Base-by-base conservation (phyloP, 30 jellyfish, hydroid and myxozoan genomes). In the Chrysaora quinquecirrha region DNA sequence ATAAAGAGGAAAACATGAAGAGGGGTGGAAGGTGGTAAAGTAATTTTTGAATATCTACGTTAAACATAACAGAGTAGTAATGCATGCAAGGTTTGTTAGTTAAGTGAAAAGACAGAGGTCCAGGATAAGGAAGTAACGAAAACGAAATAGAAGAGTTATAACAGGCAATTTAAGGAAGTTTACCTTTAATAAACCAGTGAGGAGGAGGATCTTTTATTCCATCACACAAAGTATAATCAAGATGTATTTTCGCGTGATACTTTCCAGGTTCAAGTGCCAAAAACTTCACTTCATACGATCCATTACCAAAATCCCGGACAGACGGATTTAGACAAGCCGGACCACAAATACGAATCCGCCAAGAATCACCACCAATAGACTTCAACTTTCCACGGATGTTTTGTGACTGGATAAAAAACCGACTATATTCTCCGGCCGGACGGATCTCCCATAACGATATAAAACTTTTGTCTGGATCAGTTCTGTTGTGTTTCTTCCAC, bases 191-290 rank as follows among this genome's bases (percentile, higher is more conserved):
- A 58, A 95, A 95, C 99, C 99, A 95, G 46, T 88, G 90, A 11
- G 62, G 85, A 1, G 99, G 99, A 0, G 99, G 99, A 32, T 95
- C 96, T 60, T 87, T 89, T 3, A 95, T 71, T 0, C 99, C 99
- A 83, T 84, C 99, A 71, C 99, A 95, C 29, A 95, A 62, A 0
- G 99, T 88, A 61, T 95, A 95, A 77, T 95, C 99, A 49, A 95
- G 82, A 28, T 66, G 58, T 23, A 89, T 73, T 38, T 64, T 34
- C 21, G 90, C 94, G 6, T 30, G 20, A 66, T 95, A 95, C 16
- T 30, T 58, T 14, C 99, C 99, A 29, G 78, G 46, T 47, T 79
- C 95, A 48, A 89, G 43, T 21, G 85, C 87, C 7, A 95, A 72
- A 80, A 95, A 95, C 49, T 81, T 78, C 38, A 95, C 95, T 64